Evolutionary conservation across 2,797 vertebrate species (phyloP).

Genomic region (Macroramphosus scolopax): DNA sequence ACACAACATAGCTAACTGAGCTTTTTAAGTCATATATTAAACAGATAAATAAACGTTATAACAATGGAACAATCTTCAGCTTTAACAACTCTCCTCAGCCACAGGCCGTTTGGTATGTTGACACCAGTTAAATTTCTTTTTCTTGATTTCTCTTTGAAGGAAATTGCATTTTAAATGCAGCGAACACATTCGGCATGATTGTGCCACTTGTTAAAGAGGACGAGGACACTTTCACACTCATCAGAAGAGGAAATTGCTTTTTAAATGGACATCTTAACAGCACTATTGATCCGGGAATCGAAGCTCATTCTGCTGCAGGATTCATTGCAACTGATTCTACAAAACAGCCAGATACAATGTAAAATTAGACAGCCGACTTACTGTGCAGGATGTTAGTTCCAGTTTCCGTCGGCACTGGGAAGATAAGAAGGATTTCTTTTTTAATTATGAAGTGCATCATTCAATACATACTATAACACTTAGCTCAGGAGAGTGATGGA

Average conservation of each 20-base stretch:
- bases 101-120: too few species aligned
- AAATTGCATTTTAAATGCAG: too few species aligned
- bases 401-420: constrained; percentile 79
- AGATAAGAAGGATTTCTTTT: constrained; percentile 25
- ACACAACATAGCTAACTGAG: too few species aligned
- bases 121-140: too few species aligned
- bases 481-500: constrained; percentile 12
- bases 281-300: constrained; percentile 11
- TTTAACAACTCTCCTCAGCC: too few species aligned
- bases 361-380: constrained; percentile 32
- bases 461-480: constrained; percentile 5
- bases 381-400: constrained; percentile 68
- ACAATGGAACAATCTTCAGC: too few species aligned
- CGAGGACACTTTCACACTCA: too few species aligned
- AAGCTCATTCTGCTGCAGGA: constrained; percentile 18
- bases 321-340: neutral
- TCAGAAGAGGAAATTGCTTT: constrained; percentile 12
- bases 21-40: too few species aligned
- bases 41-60: too few species aligned
- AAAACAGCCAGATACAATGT: neutral
- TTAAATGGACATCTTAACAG: constrained; percentile 15
- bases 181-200: too few species aligned
- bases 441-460: constrained; percentile 16
- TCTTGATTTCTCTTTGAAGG: too few species aligned
- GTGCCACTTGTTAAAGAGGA: too few species aligned